Percentiles rank a stretch among this genome's conserved stretches.
phyloP scores from a whole-genome alignment of 1,140 invertebrate genomes.

The Drosophila littoralis region DNA sequence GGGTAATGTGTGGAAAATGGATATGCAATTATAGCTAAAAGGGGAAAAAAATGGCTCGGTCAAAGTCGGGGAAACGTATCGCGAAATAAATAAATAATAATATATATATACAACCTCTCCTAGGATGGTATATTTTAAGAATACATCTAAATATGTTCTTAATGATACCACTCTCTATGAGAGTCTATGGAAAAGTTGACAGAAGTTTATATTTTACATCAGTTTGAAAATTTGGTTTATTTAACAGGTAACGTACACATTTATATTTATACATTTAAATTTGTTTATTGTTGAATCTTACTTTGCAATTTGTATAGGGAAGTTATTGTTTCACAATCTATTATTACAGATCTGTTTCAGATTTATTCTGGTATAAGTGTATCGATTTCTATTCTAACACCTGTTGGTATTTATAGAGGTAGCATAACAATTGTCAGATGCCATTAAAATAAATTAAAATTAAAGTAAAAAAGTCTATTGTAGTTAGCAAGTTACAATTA shows the following conservation, averaged over 20 bases:
- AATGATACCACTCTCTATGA: too few relatives aligned
- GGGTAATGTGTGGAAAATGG: too few relatives aligned
- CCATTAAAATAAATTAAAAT: slow-evolving; percentile 50
- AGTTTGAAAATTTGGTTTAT: slow-evolving; percentile 48
- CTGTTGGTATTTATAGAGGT: slow-evolving; percentile 74
- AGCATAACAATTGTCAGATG: slow-evolving; percentile 79
- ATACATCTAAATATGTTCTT: too few relatives aligned
- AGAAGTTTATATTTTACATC: background rate
- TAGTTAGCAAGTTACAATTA: slow-evolving; percentile 7
- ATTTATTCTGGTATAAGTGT: slow-evolving; percentile 56
- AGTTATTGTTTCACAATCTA: slow-evolving; percentile 78
- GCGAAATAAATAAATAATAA: too few relatives aligned
- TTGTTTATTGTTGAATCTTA: slow-evolving; percentile 57
- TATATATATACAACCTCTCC: too few relatives aligned
- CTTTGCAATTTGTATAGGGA: slow-evolving; percentile 64
- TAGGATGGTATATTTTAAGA: too few relatives aligned
- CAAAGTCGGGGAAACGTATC: too few relatives aligned
- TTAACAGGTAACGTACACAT: slow-evolving; percentile 47
- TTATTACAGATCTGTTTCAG: slow-evolving; percentile 71
- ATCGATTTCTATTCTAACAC: slow-evolving; percentile 59
- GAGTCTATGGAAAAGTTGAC: too few relatives aligned
- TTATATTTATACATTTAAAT: slow-evolving; percentile 44
- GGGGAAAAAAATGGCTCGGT: too few relatives aligned
- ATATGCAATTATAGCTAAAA: too few relatives aligned
- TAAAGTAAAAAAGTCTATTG: slow-evolving; percentile 12